Percentiles rank a stretch among this genome's conserved stretches.
Evolutionary conservation across 2,888 invertebrate genomes (phyloP).

Genomic region (Drosophila parthenogenetica): DNA sequence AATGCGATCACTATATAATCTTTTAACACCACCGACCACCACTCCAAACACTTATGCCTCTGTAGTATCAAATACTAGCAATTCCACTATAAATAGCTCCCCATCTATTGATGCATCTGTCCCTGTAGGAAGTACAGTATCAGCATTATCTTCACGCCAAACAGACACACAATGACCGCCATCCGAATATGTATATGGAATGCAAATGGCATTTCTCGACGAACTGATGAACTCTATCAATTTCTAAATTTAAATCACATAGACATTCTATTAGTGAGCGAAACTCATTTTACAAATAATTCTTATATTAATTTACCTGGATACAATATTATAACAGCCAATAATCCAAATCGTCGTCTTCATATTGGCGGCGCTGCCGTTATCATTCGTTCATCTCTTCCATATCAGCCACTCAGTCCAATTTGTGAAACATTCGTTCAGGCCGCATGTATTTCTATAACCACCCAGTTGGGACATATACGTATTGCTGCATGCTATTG

Average conservation of each 20-base stretch:
- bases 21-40: not conserved
- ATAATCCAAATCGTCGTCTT: not conserved
- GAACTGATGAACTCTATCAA: not conserved
- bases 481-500: constrained; percentile 1
- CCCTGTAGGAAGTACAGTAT: not conserved
- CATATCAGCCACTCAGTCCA: not conserved
- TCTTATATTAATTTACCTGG: not conserved
- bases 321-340: not conserved
- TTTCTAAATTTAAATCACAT: not conserved
- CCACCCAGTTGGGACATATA: not conserved
- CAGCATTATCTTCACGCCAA: not conserved
- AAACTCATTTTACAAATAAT: not conserved
- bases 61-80: not conserved
- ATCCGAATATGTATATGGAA: constrained; percentile 1
- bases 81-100: too few species aligned
- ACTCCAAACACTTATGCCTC: not conserved
- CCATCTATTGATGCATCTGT: not conserved
- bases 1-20: not conserved
- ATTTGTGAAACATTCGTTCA: not conserved
- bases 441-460: not conserved
- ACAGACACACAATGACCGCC: not conserved
- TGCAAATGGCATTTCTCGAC: not conserved
- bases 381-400: not conserved
- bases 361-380: not conserved
- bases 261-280: not conserved